Base-by-base conservation (phyloP, 2,797 vertebrate species). In the Hyperoplus immaculatus region DNA sequence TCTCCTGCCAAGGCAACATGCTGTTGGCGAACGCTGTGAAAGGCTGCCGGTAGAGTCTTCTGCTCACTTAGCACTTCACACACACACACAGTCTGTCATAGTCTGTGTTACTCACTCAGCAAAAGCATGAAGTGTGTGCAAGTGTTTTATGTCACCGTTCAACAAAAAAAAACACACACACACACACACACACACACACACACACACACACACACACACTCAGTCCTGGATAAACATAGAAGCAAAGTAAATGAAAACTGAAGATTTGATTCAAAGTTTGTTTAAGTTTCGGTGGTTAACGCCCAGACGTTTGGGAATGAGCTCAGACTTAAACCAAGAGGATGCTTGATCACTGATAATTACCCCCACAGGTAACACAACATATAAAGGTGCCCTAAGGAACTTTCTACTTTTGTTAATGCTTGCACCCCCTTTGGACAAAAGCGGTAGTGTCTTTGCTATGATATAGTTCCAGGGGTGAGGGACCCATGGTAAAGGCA, bases 51-150 rank as follows among this genome's bases (percentile, higher is more conserved):
- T 75, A 9, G 63, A 88, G 89, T 91, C 86, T 89, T 89, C 93
- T 91, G 91, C 88, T 91, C 92, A 92, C 86, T 94, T 92, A 82
- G 84, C 88, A 92, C 89, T 92, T 91, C 92, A 92, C 90, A 92
- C 82, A 77, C 82, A 77, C 90, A 92, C 29, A 29, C 90, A 92
- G 87, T 90, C 89, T 93, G 91, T 85, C 82, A 38, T 87, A 85
- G 86, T 79, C 84, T 77, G 83, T 77, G 87, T 83, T 88, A 81
- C 84, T 89, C 83, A 82, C 86, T 88, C 89, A 90, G 92, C 89
- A 87, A 86, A 89, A 85, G 88, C 76, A 81, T 68, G 55, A 72
- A 80, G 81, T 72, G 6, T 60, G 78, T 6, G 45, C 29, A 6
- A 77, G 72, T 42, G 36, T 78, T 87, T 78, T 67, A 55, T 77